Evolutionary conservation across 2,888 invertebrate genomes (phyloP).

Genomic region (Phyllotreta cruciferae): DNA sequence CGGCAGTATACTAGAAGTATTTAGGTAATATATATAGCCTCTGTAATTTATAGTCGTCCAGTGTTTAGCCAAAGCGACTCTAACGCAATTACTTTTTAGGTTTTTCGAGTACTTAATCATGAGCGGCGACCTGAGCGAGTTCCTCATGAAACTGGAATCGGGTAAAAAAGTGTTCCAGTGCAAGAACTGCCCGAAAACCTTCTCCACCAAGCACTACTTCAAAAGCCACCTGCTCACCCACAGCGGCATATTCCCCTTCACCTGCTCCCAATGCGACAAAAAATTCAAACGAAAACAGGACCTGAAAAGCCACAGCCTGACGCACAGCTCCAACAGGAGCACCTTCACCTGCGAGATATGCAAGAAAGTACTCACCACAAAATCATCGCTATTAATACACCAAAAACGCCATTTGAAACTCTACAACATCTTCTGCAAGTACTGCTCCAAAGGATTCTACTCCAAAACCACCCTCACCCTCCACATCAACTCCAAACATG

Average conservation of each 20-base stretch:
- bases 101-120: constrained; percentile 17
- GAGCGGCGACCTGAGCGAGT: constrained; percentile 23
- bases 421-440: constrained; percentile 48
- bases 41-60: not conserved
- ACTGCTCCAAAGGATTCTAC: constrained; percentile 46
- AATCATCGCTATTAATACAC: constrained; percentile 42
- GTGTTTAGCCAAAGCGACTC: not conserved
- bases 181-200: constrained; percentile 63
- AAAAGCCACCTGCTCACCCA: constrained; percentile 37
- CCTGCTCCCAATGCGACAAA: constrained; percentile 35
- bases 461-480: constrained; percentile 38
- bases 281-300: constrained; percentile 40
- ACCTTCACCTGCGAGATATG: constrained; percentile 62
- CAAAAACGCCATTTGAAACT: constrained; percentile 49
- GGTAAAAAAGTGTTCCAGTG: constrained; percentile 65
- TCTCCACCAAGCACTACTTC: constrained; percentile 63
- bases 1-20: no score
- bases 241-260: constrained; percentile 25
- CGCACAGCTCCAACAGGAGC: constrained; percentile 40
- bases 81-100: constrained; percentile 23
- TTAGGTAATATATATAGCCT: no score
- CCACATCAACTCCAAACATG: constrained; percentile 46
- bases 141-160: constrained; percentile 28
- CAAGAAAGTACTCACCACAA: constrained; percentile 62
- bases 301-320: constrained; percentile 34